Evolutionary conservation across 2,797 vertebrate genomes (phyloP).

Genomic region (Dendrocincla fuliginosa): DNA sequence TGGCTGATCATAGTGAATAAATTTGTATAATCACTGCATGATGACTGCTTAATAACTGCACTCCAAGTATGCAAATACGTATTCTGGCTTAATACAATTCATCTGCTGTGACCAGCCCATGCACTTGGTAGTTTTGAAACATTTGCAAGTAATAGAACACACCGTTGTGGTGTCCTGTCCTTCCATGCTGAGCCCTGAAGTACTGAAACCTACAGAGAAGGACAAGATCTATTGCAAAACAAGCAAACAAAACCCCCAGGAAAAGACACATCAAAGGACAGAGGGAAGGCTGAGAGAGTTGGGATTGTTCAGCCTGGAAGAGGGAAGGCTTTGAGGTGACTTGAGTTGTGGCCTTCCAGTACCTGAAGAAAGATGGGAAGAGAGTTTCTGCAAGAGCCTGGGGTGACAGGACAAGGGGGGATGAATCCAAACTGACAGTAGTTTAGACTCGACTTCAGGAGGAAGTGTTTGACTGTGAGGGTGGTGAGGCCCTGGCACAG

Average conservation of each 20-base stretch:
- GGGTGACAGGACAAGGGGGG: background rate
- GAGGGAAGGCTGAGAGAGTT: background rate
- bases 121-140: background rate
- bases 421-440: background rate
- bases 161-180: background rate
- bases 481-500: background rate
- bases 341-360: background rate
- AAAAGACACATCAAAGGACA: background rate
- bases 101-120: background rate
- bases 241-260: background rate
- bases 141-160: background rate
- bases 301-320: background rate
- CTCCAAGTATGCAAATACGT: conserved; percentile 20
- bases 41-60: conserved; percentile 45
- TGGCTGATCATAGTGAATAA: conserved; percentile 23
- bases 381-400: background rate
- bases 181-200: background rate
- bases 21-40: conserved; percentile 30
- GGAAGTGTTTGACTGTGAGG: background rate
- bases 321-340: background rate
- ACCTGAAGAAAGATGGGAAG: background rate
- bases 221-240: background rate
- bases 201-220: background rate
- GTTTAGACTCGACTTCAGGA: background rate
- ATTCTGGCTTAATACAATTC: background rate